phyloP scores from a whole-genome alignment of 2,797 vertebrate genomes.

The Myripristis murdjan region DNA sequence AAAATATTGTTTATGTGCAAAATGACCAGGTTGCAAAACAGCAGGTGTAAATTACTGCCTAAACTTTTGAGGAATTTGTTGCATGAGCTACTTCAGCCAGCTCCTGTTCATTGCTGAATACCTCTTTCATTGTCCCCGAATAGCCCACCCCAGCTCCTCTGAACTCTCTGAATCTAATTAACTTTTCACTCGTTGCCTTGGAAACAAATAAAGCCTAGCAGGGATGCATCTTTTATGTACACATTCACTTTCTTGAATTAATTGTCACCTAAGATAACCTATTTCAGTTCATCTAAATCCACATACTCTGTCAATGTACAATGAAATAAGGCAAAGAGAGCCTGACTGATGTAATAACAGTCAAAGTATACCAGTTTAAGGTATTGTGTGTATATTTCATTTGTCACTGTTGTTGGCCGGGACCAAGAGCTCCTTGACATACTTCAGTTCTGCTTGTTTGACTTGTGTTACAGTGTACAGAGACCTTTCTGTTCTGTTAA shows the following conservation, averaged over 20 bases:
- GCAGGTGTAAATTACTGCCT: conserved; percentile 22
- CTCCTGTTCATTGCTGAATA: conserved; percentile 30
- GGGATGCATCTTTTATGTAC: background rate
- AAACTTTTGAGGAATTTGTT: conserved; percentile 38
- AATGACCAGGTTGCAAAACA: background rate
- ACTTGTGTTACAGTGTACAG: conserved; percentile 48
- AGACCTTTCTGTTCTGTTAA: conserved; percentile 59
- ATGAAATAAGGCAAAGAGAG: background rate
- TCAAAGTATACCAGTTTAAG: no score
- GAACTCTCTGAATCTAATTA: conserved; percentile 51
- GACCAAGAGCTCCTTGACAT: conserved; percentile 37
- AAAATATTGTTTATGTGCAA: background rate
- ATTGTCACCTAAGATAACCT: background rate
- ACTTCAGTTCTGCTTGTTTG: conserved; percentile 22
- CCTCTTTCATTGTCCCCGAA: conserved; percentile 47
- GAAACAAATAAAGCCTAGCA: conserved; percentile 48
- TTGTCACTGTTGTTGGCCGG: background rate
- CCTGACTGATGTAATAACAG: background rate
- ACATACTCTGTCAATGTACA: no score
- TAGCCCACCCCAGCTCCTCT: conserved; percentile 28
- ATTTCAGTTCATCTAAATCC: background rate
- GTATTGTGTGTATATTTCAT: background rate
- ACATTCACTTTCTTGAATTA: background rate
- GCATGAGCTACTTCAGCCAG: conserved; percentile 1
- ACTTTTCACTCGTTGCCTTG: conserved; percentile 51